Evolutionary conservation across 2,797 vertebrate genomes (phyloP), one percentile per base, ranked within the genome.

Genomic region (Hyperoplus lanceolatus): DNA sequence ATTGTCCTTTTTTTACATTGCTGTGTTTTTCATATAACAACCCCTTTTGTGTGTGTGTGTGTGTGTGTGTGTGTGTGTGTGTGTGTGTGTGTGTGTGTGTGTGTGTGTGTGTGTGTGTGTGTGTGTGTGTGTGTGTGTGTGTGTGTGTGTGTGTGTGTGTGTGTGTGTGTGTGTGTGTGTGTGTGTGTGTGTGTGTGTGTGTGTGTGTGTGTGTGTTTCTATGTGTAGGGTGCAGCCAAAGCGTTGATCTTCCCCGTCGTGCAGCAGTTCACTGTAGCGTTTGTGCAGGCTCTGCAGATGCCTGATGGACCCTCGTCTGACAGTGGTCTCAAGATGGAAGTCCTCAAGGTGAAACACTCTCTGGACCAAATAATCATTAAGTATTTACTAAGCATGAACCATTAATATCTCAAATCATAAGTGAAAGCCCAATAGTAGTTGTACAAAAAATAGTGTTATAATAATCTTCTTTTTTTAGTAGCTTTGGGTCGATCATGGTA

Each of bases 311-410:
- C 96, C 12, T 96, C 97, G 0, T 99, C 98, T 0, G 98, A 99
- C 86, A 99, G 98, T 0, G 98, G 98, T 2, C 96, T 99, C 57
- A 99, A 99, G 91, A 99, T 99, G 98, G 98, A 99, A 62, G 97
- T 99, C 63, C 94, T 99, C 41, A 99, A 99, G 96, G 98, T 98
- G 80, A 92, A 85, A 8, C 13, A 16, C 49, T 29, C 5, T 36
- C 0, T 6, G 18, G 46, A 49, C 2, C 51, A 50, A 36, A 59
- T 43, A 67, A 11, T 48, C 8, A 15, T 7, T 0, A 1, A 45
- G 12, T 4, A 36, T 15, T 8, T 58, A 10, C 15, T 12, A n/a
- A 11, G 1, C 3, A 4, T 43, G 10, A 62, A 9, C n/a, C 4
- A 43, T 8, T 6, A 21, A 43, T 41, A 8, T 59, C 8, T 66